A percentile compares a stretch with the other conserved stretches of the same genome.
Conservation (phyloP, 2,888 invertebrate genomes). For the Rhimphoctona megacephalus region DNA sequence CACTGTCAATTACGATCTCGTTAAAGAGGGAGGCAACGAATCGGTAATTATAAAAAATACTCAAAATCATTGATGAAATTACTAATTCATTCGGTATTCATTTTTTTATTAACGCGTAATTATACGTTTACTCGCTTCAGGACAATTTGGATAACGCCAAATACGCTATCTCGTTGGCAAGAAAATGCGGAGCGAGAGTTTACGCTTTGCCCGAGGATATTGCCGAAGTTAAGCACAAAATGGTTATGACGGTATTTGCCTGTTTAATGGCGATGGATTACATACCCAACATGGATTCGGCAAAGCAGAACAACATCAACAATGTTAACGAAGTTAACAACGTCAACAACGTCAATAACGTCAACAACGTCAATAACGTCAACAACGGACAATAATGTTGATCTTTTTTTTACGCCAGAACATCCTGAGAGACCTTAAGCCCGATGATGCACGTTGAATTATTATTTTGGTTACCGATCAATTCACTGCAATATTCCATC, state of each 20-base stretch:
- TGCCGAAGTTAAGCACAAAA: slow-evolving; percentile 98
- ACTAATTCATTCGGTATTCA: not conserved
- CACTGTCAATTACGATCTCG: slow-evolving; percentile 96
- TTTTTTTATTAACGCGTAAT: not conserved
- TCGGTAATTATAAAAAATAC: slow-evolving; percentile 87
- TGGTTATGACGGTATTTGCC: slow-evolving; percentile 99
- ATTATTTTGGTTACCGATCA: not conserved
- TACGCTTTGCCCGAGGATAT: slow-evolving; percentile 99
- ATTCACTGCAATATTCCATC: not conserved
- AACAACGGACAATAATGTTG: slow-evolving; percentile 77
- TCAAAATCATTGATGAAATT: not conserved
- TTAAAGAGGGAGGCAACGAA: slow-evolving; percentile 91
- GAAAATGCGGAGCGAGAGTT: slow-evolving; percentile 98
- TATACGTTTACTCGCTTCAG: slow-evolving; percentile 86
- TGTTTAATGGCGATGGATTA: slow-evolving; percentile 99
- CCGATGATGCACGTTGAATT: not conserved
- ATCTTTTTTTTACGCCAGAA: slow-evolving; percentile 22
- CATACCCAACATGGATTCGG: slow-evolving; percentile 93
- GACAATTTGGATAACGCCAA: slow-evolving; percentile 99
- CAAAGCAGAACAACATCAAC: slow-evolving; percentile 79
- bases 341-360: slow-evolving; percentile 64
- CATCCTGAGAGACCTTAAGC: not conserved
- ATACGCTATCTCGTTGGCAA: slow-evolving; percentile 99
- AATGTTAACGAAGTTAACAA: slow-evolving; percentile 73
- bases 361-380: slow-evolving; percentile 42